Percentiles rank a stretch among this genome's conserved stretches.
phyloP scores from a whole-genome alignment of 2,888 invertebrate genomes.

The Proisotoma minuta region DNA sequence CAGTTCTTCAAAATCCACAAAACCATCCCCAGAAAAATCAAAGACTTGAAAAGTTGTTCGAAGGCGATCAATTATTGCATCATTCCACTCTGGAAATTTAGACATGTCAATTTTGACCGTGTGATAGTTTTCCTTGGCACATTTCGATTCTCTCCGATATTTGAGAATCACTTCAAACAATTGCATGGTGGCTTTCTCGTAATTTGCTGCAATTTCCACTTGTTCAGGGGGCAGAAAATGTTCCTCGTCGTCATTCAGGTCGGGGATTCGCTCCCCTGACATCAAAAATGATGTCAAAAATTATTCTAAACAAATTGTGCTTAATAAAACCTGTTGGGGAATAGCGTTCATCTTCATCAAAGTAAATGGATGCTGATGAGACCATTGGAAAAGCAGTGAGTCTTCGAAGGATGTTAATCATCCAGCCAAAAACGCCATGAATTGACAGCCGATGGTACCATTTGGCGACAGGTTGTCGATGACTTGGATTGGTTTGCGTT shows the following conservation, averaged over 20 bases:
- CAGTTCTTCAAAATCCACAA: conserved; percentile 33
- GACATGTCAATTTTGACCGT: conserved; percentile 16
- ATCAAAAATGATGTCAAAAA: neutral
- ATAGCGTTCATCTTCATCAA: neutral
- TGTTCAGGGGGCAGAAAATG: neutral
- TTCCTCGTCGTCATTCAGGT: neutral
- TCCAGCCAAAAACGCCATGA: neutral
- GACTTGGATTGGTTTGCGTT: too few species aligned
- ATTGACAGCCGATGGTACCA: neutral
- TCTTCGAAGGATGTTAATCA: neutral
- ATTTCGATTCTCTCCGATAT: conserved; percentile 17
- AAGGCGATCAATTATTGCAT: conserved; percentile 21
- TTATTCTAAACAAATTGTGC: neutral
- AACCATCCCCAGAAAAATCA: conserved; percentile 30
- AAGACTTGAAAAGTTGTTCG: conserved; percentile 31
- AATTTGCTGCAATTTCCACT: conserved; percentile 9
- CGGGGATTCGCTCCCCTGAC: neutral
- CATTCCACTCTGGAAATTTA: conserved; percentile 29
- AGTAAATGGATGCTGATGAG: neutral
- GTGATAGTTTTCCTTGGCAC: conserved; percentile 14
- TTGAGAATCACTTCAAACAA: conserved; percentile 24
- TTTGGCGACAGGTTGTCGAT: too few species aligned
- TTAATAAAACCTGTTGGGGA: neutral
- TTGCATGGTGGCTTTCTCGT: conserved; percentile 20
- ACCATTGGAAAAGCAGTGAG: neutral